phyloP scores from a whole-genome alignment of 2,797 vertebrate genomes.

The Halcyon leucocephala region DNA sequence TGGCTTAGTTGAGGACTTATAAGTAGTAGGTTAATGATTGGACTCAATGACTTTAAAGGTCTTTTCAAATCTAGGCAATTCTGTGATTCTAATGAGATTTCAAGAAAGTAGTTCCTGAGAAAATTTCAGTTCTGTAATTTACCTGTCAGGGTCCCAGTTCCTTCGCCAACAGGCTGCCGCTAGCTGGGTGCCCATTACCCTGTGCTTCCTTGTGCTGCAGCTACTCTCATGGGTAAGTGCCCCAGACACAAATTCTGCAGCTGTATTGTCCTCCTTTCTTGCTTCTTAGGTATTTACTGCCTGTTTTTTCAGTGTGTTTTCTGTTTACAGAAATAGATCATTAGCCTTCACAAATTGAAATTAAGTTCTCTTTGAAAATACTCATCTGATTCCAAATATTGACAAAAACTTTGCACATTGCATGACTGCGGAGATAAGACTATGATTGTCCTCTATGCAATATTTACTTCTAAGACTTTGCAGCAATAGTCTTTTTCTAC shows the following conservation, averaged over 20 bases:
- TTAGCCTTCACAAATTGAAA: not conserved
- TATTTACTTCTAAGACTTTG: not conserved
- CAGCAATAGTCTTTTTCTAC: not conserved
- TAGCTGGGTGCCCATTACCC: not conserved
- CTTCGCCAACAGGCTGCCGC: not conserved
- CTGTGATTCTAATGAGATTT: not conserved
- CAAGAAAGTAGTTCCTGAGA: not conserved
- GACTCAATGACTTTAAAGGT: no score
- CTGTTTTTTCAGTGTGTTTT: slow-evolving; percentile 24
- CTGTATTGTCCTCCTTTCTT: not conserved
- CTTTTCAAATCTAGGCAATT: no score
- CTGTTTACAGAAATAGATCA: not conserved
- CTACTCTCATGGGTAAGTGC: not conserved
- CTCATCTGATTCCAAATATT: not conserved
- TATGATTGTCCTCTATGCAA: not conserved
- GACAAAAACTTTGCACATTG: not conserved
- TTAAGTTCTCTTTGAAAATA: slow-evolving; percentile 6
- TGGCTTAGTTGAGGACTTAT: no score
- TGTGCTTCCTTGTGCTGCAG: not conserved
- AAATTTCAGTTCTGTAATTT: not conserved
- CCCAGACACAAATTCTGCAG: not conserved
- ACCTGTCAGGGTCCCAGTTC: not conserved
- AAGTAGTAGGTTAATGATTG: no score
- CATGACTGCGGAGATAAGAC: not conserved
- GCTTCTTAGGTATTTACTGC: not conserved